phyloP scores from a whole-genome alignment of 2,888 invertebrate species.

The Cephus sareptanus region DNA sequence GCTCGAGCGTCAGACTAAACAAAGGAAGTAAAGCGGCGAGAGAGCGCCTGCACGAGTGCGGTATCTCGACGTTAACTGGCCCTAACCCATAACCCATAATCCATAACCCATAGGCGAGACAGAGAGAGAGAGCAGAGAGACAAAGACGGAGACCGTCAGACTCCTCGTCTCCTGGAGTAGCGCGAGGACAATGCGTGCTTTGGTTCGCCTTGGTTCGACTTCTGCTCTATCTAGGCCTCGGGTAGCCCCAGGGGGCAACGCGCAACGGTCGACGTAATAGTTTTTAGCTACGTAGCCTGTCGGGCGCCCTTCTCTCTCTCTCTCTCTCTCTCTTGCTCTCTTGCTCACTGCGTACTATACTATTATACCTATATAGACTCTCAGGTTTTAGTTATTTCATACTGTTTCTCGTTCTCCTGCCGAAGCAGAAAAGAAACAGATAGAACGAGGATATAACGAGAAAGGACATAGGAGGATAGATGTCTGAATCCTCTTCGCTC shows the following conservation, averaged over 20 bases:
- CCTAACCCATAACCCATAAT: neutral
- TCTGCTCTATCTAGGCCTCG: too few species aligned
- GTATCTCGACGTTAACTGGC: constrained; percentile 6
- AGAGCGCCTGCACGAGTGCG: constrained; percentile 1
- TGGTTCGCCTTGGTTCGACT: too few species aligned
- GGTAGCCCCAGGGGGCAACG: constrained; percentile 1
- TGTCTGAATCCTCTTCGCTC: neutral
- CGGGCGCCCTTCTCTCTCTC: too few species aligned
- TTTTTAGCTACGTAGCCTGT: constrained; percentile 6
- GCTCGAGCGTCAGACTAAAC: constrained; percentile 30
- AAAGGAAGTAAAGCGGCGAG: constrained; percentile 22
- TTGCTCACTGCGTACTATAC: too few species aligned
- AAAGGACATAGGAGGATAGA: neutral
- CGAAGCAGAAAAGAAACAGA: too few species aligned
- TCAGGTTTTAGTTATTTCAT: too few species aligned
- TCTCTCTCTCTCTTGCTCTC: too few species aligned
- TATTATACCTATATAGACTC: too few species aligned
- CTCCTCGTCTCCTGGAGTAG: too few species aligned
- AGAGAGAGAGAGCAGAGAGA: neutral
- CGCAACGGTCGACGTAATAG: constrained; percentile 22
- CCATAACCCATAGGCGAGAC: neutral
- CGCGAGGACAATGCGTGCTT: too few species aligned
- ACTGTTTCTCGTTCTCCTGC: too few species aligned
- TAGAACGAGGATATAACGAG: neutral
- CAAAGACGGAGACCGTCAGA: too few species aligned